These are phyloP conservation scores for Silurus asotus DNA, from an alignment of 2,113 vertebrate species.

Conservation along the genomic window DNA sequence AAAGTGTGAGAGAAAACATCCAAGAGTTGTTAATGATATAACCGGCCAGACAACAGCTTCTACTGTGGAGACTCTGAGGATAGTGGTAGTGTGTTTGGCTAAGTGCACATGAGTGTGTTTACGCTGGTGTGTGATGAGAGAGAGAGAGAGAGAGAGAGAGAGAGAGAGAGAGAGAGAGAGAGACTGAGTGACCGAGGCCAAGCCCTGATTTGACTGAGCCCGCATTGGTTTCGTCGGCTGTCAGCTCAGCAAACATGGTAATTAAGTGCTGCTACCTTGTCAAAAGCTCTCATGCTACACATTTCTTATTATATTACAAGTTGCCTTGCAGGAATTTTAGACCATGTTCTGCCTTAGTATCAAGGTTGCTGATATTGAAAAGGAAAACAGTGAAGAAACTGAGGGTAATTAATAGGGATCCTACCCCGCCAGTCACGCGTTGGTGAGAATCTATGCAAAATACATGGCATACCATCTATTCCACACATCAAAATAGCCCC, in stretches of 20 bases:
- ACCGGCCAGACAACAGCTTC: constrained; percentile 46
- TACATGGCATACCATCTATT: constrained; percentile 69
- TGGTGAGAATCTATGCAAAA: constrained; percentile 66
- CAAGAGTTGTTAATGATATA: constrained; percentile 60
- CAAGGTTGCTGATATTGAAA: constrained; percentile 60
- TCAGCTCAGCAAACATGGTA: constrained; percentile 67
- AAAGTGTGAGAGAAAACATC: constrained; percentile 59
- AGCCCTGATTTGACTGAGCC: constrained; percentile 38
- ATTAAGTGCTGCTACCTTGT: constrained; percentile 74
- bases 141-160: constrained; percentile 17
- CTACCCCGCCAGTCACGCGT: constrained; percentile 65
- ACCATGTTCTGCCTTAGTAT: constrained; percentile 33
- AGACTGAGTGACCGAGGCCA: constrained; percentile 18
- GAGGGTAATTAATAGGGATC: constrained; percentile 64
- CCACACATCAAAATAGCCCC: constrained; percentile 70
- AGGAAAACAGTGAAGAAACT: constrained; percentile 26
- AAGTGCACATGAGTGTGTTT: constrained; percentile 48
- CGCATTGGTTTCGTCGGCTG: constrained; percentile 61
- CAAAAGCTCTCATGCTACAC: constrained; percentile 69
- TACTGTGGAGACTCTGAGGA: constrained; percentile 43
- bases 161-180: not conserved
- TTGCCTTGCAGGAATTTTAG: constrained; percentile 66
- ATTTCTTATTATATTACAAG: constrained; percentile 80
- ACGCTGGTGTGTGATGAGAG: constrained; percentile 17
- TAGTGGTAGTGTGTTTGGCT: constrained; percentile 45